phyloP scores from a whole-genome alignment of 2,888 invertebrate genomes.

The Scaptomyza reducta region DNA sequence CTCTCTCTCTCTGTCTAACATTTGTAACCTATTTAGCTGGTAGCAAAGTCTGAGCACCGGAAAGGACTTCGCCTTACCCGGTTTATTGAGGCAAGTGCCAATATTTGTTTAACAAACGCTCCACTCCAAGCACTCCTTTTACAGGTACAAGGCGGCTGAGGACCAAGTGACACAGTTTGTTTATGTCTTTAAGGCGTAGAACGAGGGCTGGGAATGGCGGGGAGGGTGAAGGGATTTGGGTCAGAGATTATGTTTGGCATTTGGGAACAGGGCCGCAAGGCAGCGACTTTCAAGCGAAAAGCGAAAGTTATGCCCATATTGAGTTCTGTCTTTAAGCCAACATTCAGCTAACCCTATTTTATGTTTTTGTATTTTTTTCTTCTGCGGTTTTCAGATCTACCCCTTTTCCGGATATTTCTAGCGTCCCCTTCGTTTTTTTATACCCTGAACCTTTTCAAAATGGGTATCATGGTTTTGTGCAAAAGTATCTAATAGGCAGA shows the following conservation, averaged over 20 bases:
- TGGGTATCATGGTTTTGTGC: too few species aligned
- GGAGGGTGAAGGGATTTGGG: constrained; percentile 59
- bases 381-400: neutral
- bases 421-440: too few species aligned
- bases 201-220: neutral
- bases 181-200: constrained; percentile 70
- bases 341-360: constrained; percentile 38
- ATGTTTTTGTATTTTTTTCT: constrained; percentile 4
- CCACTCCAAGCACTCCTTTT: neutral
- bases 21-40: constrained; percentile 61
- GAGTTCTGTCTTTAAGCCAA: constrained; percentile 60
- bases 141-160: constrained; percentile 22
- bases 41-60: constrained; percentile 8
- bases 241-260: constrained; percentile 69
- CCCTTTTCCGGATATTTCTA: neutral
- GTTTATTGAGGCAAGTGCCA: constrained; percentile 77
- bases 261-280: constrained; percentile 28
- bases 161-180: constrained; percentile 73
- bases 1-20: neutral
- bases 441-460: too few species aligned
- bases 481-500: too few species aligned
- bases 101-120: constrained; percentile 64
- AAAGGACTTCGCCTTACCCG: constrained; percentile 54
- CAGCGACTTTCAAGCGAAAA: constrained; percentile 47
- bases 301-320: constrained; percentile 74